Conservation (phyloP, 2,113 vertebrate species). For the Eira barbara region DNA sequence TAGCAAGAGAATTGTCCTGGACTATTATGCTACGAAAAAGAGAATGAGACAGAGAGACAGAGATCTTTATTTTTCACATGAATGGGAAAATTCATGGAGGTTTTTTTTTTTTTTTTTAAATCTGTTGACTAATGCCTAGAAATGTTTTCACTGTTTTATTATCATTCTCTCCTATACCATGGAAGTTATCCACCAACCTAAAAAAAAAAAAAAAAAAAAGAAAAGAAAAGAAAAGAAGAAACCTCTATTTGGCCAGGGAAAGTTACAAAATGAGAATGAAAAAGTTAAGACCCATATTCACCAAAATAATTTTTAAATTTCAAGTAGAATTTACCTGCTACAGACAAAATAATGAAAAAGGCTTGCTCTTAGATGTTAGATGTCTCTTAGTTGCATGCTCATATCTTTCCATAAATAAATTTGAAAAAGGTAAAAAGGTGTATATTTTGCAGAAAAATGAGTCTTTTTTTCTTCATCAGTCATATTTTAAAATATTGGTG, state of each 20-base stretch:
- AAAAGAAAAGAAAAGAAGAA: background rate
- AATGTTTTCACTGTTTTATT: background rate
- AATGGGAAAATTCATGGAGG: background rate
- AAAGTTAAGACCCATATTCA: background rate
- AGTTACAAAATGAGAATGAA: background rate
- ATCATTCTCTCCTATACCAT: background rate
- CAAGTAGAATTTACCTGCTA: background rate
- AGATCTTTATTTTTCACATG: background rate
- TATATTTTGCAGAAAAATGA: background rate
- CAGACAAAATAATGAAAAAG: background rate
- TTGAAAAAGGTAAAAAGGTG: background rate
- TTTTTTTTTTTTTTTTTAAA: background rate
- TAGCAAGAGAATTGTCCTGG: background rate
- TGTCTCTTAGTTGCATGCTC: background rate
- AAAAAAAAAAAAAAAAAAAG: no score
- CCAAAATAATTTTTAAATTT: background rate
- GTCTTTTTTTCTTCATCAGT: background rate
- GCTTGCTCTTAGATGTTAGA: background rate
- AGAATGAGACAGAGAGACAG: no score
- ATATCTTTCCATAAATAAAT: background rate
- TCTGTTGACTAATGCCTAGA: background rate
- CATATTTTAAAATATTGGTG: background rate
- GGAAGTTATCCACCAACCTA: background rate
- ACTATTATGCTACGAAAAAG: background rate
- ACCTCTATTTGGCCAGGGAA: background rate